Conservation (phyloP, 2,113 vertebrate genomes). For the Macquaria ambigua region DNA sequence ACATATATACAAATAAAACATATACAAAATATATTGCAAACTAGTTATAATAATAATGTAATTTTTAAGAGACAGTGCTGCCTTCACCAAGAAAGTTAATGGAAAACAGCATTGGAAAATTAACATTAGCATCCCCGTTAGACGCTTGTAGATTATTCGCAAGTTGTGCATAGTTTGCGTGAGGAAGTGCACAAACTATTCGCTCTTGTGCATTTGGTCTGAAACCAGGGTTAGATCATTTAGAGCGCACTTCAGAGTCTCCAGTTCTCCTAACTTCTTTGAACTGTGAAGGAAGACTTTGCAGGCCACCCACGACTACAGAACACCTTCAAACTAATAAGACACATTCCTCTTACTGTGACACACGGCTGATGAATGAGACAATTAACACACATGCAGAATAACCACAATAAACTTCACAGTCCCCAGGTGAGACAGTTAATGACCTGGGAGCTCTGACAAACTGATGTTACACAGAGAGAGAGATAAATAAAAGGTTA, state of each 20-base stretch:
- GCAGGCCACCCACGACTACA: background rate
- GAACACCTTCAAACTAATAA: constrained; percentile 6
- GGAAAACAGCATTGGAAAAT: background rate
- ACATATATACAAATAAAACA: no score
- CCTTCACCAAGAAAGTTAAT: no score
- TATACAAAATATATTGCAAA: no score
- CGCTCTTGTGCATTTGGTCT: background rate
- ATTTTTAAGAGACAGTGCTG: no score
- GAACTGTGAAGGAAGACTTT: background rate
- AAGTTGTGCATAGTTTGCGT: background rate
- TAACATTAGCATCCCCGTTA: background rate
- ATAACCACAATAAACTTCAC: constrained; percentile 1
- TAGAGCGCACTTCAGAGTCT: background rate
- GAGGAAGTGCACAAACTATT: background rate
- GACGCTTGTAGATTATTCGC: background rate
- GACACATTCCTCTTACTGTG: background rate
- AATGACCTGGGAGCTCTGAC: background rate
- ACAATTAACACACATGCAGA: constrained; percentile 27
- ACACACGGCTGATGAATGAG: constrained; percentile 33
- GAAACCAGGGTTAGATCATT: background rate
- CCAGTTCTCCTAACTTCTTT: background rate
- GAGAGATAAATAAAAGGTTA: background rate
- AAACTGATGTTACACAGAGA: background rate
- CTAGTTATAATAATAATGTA: no score
- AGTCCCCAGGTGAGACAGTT: background rate